phyloP scores from a whole-genome alignment of 2,113 vertebrate genomes.

The Oryzias curvinotus region DNA sequence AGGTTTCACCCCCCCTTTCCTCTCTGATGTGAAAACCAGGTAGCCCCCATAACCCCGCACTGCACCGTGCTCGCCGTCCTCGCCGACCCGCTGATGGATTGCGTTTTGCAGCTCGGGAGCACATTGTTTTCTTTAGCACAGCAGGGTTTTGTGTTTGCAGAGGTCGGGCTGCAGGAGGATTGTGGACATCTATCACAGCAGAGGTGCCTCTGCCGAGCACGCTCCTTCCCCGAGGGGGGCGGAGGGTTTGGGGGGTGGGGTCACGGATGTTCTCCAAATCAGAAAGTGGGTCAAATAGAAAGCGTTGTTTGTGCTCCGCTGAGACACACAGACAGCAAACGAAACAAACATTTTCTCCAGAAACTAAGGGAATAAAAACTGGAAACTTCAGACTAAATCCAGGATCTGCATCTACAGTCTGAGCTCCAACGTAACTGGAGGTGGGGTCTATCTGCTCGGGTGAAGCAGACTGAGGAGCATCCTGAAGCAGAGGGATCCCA shows the following conservation, averaged over 20 bases:
- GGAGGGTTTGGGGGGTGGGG: slow-evolving; percentile 53
- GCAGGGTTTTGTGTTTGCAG: slow-evolving; percentile 99
- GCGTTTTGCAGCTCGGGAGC: slow-evolving; percentile 96
- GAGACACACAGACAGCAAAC: too few species aligned
- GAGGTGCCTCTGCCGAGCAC: slow-evolving; percentile 80
- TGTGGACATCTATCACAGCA: slow-evolving; percentile 90
- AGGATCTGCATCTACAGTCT: too few species aligned
- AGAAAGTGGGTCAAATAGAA: slow-evolving; percentile 2
- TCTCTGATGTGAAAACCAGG: slow-evolving; percentile 95
- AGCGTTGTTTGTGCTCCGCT: too few species aligned
- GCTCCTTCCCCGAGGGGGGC: slow-evolving; percentile 57
- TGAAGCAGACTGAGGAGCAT: too few species aligned
- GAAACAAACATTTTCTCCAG: too few species aligned
- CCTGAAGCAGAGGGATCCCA: too few species aligned
- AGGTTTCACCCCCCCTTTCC: slow-evolving; percentile 60
- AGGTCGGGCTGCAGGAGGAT: slow-evolving; percentile 90
- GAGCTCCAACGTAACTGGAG: too few species aligned
- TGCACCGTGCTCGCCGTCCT: slow-evolving; percentile 60
- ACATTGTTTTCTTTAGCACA: slow-evolving; percentile 99
- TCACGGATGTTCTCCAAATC: slow-evolving; percentile 22
- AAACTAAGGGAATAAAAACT: too few species aligned
- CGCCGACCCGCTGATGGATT: slow-evolving; percentile 93
- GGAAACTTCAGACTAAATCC: too few species aligned
- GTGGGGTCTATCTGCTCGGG: too few species aligned
- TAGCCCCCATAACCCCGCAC: slow-evolving; percentile 67